Evolutionary conservation across 2,888 invertebrate species (phyloP), one percentile per base, ranked within the genome.

Genomic region (Pristionchus maxplancki): DNA sequence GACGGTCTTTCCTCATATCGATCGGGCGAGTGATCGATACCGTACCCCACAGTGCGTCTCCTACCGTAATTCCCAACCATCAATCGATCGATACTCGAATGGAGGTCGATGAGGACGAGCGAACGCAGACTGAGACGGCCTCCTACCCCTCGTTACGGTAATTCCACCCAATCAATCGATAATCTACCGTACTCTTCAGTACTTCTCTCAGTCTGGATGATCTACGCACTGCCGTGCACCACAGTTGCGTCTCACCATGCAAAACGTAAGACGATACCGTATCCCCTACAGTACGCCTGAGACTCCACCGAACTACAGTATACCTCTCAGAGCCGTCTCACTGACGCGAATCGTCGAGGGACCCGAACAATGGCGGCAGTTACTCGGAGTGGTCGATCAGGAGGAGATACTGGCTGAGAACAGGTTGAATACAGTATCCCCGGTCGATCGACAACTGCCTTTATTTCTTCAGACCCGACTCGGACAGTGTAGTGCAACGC

Each of bases 71-170:
- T 37, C 31, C 24, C 13, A 8, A 40, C 44, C 6, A 34, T 67
- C 28, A 24, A 78, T 78, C 78, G 48, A 78, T 78, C 78, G 78
- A 78, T 78, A 78, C 78, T 78, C 78, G 78, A 78, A 78, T 78
- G 78, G 78, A 78, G 78, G 44, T 78, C 44, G 78, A 78, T 78
- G 78, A 78, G 78, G 78, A 78, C 48, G 78, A 78, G 17, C 78
- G 44, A 11, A 78, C 78, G n/a, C 78, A 78, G 78, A 24, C n/a
- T 20, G 78, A 78, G 44, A 78, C 78, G n/a, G 40, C 44, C n/a
- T 78, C 78, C 44, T 78, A 78, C 48, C 78, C 44, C 78, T 78
- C 78, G 78, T 13, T 78, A 78, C n/a, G 78, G 78, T 78, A 78
- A 44, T 9, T 74, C 24, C 34, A 9, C 17, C 11, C 28, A 28